Evolutionary conservation across 2,113 vertebrate genomes (phyloP), one percentile per base, ranked within the genome.

Genomic region (Phocoena phocoena): DNA sequence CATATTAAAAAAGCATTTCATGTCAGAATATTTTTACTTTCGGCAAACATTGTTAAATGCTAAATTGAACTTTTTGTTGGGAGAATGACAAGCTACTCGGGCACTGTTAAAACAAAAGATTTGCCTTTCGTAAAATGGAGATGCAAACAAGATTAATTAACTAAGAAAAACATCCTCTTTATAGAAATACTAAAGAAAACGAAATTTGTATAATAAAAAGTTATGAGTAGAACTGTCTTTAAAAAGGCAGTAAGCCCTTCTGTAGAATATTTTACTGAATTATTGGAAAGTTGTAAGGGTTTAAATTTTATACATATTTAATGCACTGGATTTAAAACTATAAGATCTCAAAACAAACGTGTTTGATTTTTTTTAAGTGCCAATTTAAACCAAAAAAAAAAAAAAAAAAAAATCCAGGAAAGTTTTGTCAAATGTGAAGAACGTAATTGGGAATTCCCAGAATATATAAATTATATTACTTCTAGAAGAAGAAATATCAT

Each of bases 11-110:
- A 71, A 88, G 76, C 20, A 93, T 33, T 95, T 76, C 18, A 15
- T 60, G 58, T 88, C 81, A 79, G 60, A 84, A 85, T 95, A 95
- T 26, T 92, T 96, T 88, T 55, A 92, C 20, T 95, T n/a, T 84
- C 44, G 44, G 50, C 23, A 95, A 94, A 94, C 58, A 68, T 1
- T 50, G 12, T 74, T 81, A 97, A 95, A 74, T 18, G 1, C 15
- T 85, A 95, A 84, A 68, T 11, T 77, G 50, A 95, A 70, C 31
- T 47, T 74, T 95, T 68, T 92, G 15, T 20, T 68, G 80, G 47
- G 44, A 93, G n/a, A 93, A 23, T 87, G 76, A 88, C 28, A 76
- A 77, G 31, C 26, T 93, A 82, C 50, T 73, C 18, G 26, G 26
- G 28, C 38, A 84, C 14, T 55, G 7, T 58, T 62, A 79, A 88